These are phyloP conservation scores for Serilophus lunatus DNA, from an alignment of 2,113 vertebrate species.

Conservation along the genomic window DNA sequence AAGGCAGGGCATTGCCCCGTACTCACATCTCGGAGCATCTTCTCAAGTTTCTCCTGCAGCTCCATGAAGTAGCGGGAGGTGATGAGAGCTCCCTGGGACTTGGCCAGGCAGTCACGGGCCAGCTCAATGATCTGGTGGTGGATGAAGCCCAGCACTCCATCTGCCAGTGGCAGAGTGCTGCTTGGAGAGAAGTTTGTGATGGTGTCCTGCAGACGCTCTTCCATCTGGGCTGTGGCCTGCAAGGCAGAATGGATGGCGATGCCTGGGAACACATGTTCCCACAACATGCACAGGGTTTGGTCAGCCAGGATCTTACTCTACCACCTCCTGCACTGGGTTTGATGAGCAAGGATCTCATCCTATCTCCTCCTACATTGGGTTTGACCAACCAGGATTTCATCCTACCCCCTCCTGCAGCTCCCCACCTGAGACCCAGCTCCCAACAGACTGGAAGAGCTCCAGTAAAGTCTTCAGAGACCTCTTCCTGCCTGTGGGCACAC, in stretches of 20 bases:
- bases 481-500: neutral
- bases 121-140: slow-evolving; percentile 96
- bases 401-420: neutral
- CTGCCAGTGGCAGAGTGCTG: slow-evolving; percentile 85
- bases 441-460: neutral
- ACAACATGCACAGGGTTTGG: accelerated
- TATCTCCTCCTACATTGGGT: neutral
- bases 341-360: neutral
- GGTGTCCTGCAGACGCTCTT: slow-evolving; percentile 89
- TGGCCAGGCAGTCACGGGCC: slow-evolving; percentile 93
- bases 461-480: neutral
- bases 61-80: slow-evolving; percentile 95
- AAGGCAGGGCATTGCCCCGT: accelerated
- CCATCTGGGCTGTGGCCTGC: slow-evolving; percentile 97
- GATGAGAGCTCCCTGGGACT: slow-evolving; percentile 88
- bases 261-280: accelerated
- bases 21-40: slow-evolving; percentile 89
- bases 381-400: neutral
- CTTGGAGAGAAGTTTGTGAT: slow-evolving; percentile 81
- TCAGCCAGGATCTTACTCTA: neutral
- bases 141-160: slow-evolving; percentile 95
- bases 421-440: neutral
- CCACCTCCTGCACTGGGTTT: neutral
- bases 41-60: slow-evolving; percentile 96
- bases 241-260: neutral